These are phyloP conservation scores for Scaptomyza hsui DNA, from an alignment of 1,140 invertebrate species.

Conservation along the genomic window DNA sequence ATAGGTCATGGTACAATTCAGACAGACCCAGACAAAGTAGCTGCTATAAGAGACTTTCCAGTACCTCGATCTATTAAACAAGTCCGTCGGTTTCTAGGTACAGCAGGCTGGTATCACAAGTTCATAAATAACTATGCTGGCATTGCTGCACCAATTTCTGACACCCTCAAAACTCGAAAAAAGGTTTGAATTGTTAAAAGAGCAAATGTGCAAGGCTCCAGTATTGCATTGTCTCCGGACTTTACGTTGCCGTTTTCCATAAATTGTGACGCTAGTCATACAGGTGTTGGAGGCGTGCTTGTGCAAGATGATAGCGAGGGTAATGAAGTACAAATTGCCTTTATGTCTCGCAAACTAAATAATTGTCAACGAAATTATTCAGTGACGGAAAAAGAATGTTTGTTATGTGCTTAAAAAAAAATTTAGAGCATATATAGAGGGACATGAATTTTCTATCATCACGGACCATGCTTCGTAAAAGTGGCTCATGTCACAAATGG, in stretches of 20 bases:
- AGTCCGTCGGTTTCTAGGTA: too few relatives aligned
- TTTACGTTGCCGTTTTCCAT: background rate
- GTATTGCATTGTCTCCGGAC: conserved; percentile 1
- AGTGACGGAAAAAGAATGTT: conserved; percentile 3
- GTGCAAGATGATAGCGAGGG: background rate
- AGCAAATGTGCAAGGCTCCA: background rate
- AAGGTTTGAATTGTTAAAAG: background rate
- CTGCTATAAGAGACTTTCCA: too few relatives aligned
- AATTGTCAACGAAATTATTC: background rate
- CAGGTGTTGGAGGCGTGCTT: background rate
- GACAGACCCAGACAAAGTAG: background rate
- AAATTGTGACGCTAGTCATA: background rate
- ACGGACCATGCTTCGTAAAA: too few relatives aligned
- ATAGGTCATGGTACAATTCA: background rate
- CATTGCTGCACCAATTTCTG: too few relatives aligned
- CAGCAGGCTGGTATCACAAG: background rate
- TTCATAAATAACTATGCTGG: background rate
- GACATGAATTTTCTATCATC: background rate
- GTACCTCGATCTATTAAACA: too few relatives aligned
- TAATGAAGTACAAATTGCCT: background rate
- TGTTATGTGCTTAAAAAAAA: background rate
- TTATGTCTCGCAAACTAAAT: conserved; percentile 4
- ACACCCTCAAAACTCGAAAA: too few relatives aligned
- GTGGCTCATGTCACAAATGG: background rate
- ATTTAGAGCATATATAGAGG: conserved; percentile 9